These are phyloP conservation scores for Marcusenius ussheri DNA, from an alignment of 2,113 vertebrate species.

Conservation along the genomic window DNA sequence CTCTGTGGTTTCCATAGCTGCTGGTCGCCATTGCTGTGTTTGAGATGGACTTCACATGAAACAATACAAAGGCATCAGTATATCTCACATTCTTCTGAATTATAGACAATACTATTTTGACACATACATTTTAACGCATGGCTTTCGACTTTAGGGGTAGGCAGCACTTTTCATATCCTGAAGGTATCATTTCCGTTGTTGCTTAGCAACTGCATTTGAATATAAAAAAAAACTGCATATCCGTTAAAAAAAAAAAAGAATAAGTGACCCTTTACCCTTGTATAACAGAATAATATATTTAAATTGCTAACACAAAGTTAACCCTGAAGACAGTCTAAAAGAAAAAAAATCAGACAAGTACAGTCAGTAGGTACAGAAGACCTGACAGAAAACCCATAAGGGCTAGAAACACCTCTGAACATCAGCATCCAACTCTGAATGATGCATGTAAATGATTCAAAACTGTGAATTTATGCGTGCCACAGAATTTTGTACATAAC, in stretches of 20 bases:
- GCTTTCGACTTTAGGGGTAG: not conserved
- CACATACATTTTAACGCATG: not conserved
- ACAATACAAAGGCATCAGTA: not conserved
- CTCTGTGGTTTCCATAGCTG: not conserved
- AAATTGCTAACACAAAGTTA: slow-evolving; percentile 16
- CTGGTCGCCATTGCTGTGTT: not conserved
- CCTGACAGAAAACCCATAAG: not conserved
- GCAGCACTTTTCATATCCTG: not conserved
- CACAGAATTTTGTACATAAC: slow-evolving; percentile 1
- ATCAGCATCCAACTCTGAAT: not conserved
- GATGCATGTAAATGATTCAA: not conserved
- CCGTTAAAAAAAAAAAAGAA: not conserved
- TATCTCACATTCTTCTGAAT: not conserved
- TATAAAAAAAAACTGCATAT: not conserved
- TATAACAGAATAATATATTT: not conserved
- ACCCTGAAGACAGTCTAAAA: not conserved
- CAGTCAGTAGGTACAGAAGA: not conserved
- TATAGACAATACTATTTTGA: not conserved
- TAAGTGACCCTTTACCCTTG: slow-evolving; percentile 2
- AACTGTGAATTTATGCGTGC: slow-evolving; percentile 5
- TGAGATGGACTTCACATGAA: not conserved
- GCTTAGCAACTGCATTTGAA: not conserved
- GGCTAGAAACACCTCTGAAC: not conserved
- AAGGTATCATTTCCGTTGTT: slow-evolving; percentile 5
- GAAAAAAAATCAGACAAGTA: not conserved